Base-by-base conservation (phyloP, 2,888 invertebrate species). In the Drosophila suboccidentalis region DNA sequence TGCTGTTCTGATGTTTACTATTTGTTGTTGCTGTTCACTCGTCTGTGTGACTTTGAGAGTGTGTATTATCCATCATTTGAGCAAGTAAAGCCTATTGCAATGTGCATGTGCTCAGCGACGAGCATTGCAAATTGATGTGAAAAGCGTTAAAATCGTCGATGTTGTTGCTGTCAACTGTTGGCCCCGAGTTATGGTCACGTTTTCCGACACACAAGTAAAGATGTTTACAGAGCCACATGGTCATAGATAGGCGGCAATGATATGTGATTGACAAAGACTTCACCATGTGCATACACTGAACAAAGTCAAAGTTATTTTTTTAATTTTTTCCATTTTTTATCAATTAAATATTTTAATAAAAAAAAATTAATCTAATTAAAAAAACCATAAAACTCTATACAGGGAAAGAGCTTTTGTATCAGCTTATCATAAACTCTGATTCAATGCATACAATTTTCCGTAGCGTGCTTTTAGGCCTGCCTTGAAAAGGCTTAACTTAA, bases 151-250 rank as follows among this genome's bases (percentile, higher is more conserved):
- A 65, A 67, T 64, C 49, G 68, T 50, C 66, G 47, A 38, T 70
- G 64, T 67, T 70, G 64, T 67, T 26, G 64, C 32, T 46, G 71
- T n/a, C 47, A 17, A 61, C 60, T 47, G 53, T 41, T 70, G 55
- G n/a, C 67, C 58, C 63, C 64, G 43, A 43, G 55, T 53, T 60
- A 47, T 71, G 71, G 83, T 87, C 88, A 86, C 86, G 88, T 86
- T 87, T 86, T 62, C 6, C 3, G 51, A 75, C 81, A 87, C 76
- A 79, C 86, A 55, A 10, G 36, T n/a, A 34, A 53, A 46, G 36
- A 46, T 22, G 44, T n/a, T 39, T 49, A 46, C 29, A 19, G 39
- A 11, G 50, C 39, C 41, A 39, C 62, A 67, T 67, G 59, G 41
- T 46, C 32, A 60, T 32, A 64, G 54, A 55, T 54, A 61, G 46